phyloP scores from a whole-genome alignment of 1,140 invertebrate genomes.

The Cyclina sinensis region DNA sequence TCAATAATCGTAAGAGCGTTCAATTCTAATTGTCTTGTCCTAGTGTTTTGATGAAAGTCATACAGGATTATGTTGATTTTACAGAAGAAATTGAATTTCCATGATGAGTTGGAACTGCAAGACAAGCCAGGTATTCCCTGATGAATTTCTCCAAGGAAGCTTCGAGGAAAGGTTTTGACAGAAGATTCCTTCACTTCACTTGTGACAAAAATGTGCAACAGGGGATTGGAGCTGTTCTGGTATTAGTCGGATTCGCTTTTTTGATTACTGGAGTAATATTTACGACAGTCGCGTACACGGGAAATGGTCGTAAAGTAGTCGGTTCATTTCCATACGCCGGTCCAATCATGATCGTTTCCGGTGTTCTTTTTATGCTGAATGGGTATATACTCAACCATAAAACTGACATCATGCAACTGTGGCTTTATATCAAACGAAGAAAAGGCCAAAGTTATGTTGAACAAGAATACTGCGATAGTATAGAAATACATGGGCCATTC shows the following conservation, averaged over 20 bases:
- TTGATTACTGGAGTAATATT: slow-evolving; percentile 42
- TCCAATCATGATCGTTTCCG: slow-evolving; percentile 14
- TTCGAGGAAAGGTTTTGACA: neutral
- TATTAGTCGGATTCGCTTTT: slow-evolving; percentile 26
- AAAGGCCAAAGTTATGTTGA: neutral
- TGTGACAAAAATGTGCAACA: slow-evolving; percentile 17
- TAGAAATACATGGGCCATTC: slow-evolving; percentile 8
- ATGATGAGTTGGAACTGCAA: neutral
- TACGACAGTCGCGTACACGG: slow-evolving; percentile 20
- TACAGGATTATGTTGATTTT: too few species aligned
- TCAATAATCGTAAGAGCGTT: too few species aligned
- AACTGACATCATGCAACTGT: neutral
- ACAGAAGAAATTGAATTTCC: too few species aligned
- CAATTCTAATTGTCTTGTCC: too few species aligned
- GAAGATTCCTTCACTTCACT: neutral
- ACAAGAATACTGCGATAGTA: neutral
- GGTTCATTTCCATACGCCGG: slow-evolving; percentile 28
- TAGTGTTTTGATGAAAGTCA: too few species aligned
- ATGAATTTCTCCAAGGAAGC: neutral
- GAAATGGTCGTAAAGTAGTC: neutral
- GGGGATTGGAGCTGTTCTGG: slow-evolving; percentile 44
- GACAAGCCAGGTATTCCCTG: neutral
- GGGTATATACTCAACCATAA: slow-evolving; percentile 25
- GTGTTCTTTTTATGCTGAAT: neutral
- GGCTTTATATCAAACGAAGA: slow-evolving; percentile 22